These are phyloP conservation scores for Mola mola DNA, from an alignment of 2,113 vertebrate species.

Conservation along the genomic window DNA sequence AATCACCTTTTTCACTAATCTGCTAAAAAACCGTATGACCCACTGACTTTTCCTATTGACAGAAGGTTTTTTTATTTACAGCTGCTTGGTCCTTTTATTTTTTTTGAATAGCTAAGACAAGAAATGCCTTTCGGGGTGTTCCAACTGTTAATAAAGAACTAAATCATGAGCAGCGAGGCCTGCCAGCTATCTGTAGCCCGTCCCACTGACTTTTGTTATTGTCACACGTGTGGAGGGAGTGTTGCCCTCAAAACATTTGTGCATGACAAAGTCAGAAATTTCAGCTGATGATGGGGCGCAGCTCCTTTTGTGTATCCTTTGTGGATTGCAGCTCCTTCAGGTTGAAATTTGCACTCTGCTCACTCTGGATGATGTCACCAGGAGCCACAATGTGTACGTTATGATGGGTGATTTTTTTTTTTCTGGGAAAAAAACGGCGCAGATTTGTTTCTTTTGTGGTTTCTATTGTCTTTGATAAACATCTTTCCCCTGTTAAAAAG, in stretches of 20 bases:
- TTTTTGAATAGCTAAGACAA: too few species aligned
- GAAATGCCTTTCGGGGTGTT: too few species aligned
- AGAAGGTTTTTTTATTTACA: too few species aligned
- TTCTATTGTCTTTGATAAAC: constrained; percentile 30
- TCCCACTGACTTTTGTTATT: neutral
- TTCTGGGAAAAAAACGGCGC: constrained; percentile 11
- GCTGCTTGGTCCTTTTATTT: too few species aligned
- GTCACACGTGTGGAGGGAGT: constrained; percentile 1
- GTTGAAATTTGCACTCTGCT: constrained; percentile 10
- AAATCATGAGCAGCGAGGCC: neutral
- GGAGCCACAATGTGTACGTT: constrained; percentile 13
- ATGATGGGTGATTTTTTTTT: constrained; percentile 6
- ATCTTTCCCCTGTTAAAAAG: constrained; percentile 15
- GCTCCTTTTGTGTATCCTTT: constrained; percentile 23
- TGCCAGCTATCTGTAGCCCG: constrained; percentile 20
- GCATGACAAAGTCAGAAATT: constrained; percentile 2
- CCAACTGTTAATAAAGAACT: constrained; percentile 1
- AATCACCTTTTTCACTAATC: too few species aligned
- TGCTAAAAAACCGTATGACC: too few species aligned
- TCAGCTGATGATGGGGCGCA: constrained; percentile 1
- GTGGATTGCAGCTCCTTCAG: constrained; percentile 31
- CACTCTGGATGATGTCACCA: constrained; percentile 30
- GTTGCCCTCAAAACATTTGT: constrained; percentile 3
- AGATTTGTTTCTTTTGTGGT: constrained; percentile 16
- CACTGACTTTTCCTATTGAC: too few species aligned